phyloP scores from a whole-genome alignment of 2,113 vertebrate genomes.

The Variabilichromis moorii region DNA sequence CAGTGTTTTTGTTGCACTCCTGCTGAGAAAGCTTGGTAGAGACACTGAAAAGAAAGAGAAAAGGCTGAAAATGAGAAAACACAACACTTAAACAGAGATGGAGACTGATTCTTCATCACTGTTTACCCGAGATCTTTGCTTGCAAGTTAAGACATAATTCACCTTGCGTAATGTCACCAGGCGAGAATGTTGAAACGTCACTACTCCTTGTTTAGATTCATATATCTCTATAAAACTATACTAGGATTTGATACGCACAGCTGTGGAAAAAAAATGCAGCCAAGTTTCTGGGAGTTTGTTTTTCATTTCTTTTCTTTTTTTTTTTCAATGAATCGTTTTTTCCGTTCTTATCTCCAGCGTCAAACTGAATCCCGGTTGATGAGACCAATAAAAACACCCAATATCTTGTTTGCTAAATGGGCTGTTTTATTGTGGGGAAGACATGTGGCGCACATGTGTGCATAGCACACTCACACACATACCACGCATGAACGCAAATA shows the following conservation, averaged over 20 bases:
- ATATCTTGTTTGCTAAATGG: not conserved
- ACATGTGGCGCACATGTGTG: slow-evolving; percentile 25
- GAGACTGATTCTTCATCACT: not conserved
- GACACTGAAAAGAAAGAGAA: not conserved
- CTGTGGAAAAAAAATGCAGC: not conserved
- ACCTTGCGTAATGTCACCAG: not conserved
- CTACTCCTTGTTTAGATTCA: not conserved
- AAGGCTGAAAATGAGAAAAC: not conserved
- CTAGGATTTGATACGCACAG: not conserved
- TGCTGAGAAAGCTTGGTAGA: not conserved
- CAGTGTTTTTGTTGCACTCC: not conserved
- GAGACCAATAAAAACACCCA: slow-evolving; percentile 11
- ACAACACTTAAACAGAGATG: not conserved
- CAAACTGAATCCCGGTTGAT: slow-evolving; percentile 12
- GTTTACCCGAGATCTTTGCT: not conserved
- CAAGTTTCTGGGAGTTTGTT: not conserved
- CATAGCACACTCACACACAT: not conserved
- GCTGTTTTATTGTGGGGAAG: not conserved
- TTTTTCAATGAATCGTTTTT: not conserved
- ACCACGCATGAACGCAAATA: not conserved
- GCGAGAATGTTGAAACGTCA: slow-evolving; percentile 11
- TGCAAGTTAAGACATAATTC: not conserved
- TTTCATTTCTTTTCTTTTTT: not conserved
- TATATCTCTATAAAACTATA: not conserved
- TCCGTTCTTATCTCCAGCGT: not conserved